Conservation (phyloP, 2,113 vertebrate species). For the Girardinichthys multiradiatus region DNA sequence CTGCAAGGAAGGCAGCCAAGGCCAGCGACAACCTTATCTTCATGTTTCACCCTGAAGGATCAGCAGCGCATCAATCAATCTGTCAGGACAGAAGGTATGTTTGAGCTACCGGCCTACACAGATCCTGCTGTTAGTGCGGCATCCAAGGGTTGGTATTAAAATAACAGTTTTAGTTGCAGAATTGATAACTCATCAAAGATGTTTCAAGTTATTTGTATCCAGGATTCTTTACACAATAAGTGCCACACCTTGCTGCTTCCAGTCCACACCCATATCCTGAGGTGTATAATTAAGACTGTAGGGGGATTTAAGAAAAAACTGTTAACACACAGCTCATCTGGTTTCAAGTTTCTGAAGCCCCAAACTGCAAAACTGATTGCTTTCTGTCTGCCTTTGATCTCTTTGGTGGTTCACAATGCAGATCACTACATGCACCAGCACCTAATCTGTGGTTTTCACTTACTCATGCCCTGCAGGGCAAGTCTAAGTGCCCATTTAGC, state of each 20-base stretch:
- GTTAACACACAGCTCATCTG: slow-evolving; percentile 13
- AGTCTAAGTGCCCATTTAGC: background rate
- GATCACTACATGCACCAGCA: background rate
- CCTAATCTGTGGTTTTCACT: slow-evolving; percentile 2
- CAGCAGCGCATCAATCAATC: slow-evolving; percentile 92
- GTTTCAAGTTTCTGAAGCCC: background rate
- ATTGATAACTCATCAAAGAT: background rate
- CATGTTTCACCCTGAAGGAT: slow-evolving; percentile 85
- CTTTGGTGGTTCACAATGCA: background rate
- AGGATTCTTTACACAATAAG: slow-evolving; percentile 22
- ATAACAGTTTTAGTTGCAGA: background rate
- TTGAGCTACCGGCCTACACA: slow-evolving; percentile 8
- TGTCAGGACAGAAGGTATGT: slow-evolving; percentile 76
- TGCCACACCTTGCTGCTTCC: slow-evolving; percentile 58
- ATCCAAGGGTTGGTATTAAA: background rate
- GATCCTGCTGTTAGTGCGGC: no score
- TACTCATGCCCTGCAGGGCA: background rate
- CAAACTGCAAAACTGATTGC: background rate
- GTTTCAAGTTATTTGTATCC: background rate
- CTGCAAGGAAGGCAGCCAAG: slow-evolving; percentile 85
- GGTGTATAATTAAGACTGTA: slow-evolving; percentile 16
- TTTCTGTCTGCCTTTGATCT: background rate
- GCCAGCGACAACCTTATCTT: slow-evolving; percentile 88
- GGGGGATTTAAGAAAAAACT: slow-evolving; percentile 3
- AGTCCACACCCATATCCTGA: slow-evolving; percentile 26